These are phyloP conservation scores for Nannoperca obscura DNA, from an alignment of 2,797 vertebrate genomes.

Conservation along the genomic window DNA sequence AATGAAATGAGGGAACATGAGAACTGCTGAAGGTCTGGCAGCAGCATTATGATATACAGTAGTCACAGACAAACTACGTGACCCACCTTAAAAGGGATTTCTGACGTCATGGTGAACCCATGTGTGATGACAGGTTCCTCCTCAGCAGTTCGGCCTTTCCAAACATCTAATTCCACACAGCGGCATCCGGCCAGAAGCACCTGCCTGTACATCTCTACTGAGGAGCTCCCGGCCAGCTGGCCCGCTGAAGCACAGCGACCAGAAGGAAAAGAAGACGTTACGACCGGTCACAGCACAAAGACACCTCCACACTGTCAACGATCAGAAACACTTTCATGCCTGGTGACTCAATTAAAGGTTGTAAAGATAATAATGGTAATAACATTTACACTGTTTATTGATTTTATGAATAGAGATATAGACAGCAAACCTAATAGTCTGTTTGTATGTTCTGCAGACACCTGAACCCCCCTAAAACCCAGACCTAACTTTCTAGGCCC, in stretches of 20 bases:
- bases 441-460: too few relatives aligned
- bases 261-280: background rate
- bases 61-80: background rate
- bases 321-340: background rate
- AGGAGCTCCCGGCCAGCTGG: conserved; percentile 98
- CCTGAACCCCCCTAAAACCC: conserved; percentile 9
- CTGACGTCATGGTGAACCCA: conserved; percentile 98
- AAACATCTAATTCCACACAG: conserved; percentile 98
- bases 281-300: background rate
- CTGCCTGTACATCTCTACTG: conserved; percentile 98
- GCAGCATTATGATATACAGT: conserved; percentile 5
- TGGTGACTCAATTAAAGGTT: background rate
- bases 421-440: background rate
- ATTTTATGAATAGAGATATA: background rate
- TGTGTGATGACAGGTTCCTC: conserved; percentile 99
- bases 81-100: conserved; percentile 86
- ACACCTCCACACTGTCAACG: background rate
- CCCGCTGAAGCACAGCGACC: conserved; percentile 85
- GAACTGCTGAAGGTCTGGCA: background rate
- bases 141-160: conserved; percentile 97
- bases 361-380: background rate
- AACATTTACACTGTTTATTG: too few relatives aligned
- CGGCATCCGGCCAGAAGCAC: conserved; percentile 96
- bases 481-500: conserved; percentile 23
- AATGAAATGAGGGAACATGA: background rate